These are phyloP conservation scores for Ianthella basta DNA, from an alignment of 37 sponge, comb jelly and placozoan species.

Conservation along the genomic window DNA sequence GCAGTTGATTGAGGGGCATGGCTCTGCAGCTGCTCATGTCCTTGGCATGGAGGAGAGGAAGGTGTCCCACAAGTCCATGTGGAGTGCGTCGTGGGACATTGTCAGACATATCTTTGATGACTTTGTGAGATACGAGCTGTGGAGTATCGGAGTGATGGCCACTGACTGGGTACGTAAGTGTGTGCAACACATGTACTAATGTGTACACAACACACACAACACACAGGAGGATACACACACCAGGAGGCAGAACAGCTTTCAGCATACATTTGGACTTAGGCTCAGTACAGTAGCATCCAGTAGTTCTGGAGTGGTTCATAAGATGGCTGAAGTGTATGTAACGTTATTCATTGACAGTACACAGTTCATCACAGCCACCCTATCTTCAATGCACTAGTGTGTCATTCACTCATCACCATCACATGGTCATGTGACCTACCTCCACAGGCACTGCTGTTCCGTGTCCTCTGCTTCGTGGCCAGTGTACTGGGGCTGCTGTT, in stretches of 20 bases:
- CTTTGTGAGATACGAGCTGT: slow-evolving; percentile 38
- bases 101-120: slow-evolving; percentile 1
- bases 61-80: not conserved
- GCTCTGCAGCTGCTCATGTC: not conserved
- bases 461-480: slow-evolving; percentile 63
- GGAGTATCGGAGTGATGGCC: slow-evolving; percentile 44
- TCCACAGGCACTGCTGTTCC: slow-evolving; percentile 54
- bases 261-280: too few relatives aligned
- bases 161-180: slow-evolving; percentile 13
- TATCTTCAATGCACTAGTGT: too few relatives aligned
- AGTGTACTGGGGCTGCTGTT: slow-evolving; percentile 64
- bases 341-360: not conserved
- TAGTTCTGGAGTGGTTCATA: too few relatives aligned
- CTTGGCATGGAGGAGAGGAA: not conserved
- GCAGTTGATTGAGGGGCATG: not conserved
- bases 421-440: slow-evolving; percentile 56
- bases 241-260: too few relatives aligned
- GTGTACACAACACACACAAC: too few relatives aligned
- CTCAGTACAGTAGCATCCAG: not conserved
- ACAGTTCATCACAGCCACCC: not conserved
- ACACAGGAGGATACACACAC: too few relatives aligned
- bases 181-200: too few relatives aligned
- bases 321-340: not conserved
- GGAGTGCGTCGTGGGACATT: slow-evolving; percentile 11
- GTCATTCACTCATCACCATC: slow-evolving; percentile 1